Conservation (phyloP, 23 tunicate species). For the Ciona savignyi region DNA sequence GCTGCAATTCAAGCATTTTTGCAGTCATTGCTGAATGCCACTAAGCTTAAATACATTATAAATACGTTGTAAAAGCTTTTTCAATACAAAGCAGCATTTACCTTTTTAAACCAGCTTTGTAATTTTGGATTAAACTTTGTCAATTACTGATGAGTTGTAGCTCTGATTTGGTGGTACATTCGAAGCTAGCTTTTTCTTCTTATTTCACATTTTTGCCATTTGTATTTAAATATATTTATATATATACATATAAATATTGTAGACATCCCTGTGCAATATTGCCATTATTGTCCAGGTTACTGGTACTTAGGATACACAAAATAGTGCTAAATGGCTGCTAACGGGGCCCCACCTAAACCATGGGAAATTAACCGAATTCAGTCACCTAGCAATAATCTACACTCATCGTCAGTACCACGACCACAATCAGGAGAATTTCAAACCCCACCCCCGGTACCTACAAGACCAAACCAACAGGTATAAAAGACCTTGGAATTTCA, state of each 20-base stretch:
- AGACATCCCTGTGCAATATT: neutral
- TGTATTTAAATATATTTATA: no score
- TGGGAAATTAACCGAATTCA: slow-evolving; percentile 74
- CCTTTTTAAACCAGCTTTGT: no score
- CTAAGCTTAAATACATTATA: no score
- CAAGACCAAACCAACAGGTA: slow-evolving; percentile 55
- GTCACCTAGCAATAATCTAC: slow-evolving; percentile 15
- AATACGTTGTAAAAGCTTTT: no score
- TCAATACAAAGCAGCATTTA: neutral
- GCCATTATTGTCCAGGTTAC: neutral
- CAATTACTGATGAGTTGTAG: no score
- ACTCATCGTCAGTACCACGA: slow-evolving; percentile 28
- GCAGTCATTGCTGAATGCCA: no score
- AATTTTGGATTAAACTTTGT: no score
- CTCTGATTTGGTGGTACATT: no score
- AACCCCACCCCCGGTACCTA: slow-evolving; percentile 73
- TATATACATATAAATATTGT: neutral
- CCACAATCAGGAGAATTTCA: slow-evolving; percentile 4
- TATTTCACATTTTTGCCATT: no score
- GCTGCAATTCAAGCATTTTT: no score
- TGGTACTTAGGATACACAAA: neutral
- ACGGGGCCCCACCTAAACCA: slow-evolving; percentile 60
- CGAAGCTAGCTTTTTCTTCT: neutral
- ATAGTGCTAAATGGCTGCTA: slow-evolving; percentile 6
- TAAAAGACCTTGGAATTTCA: neutral